Percentiles rank a stretch among this genome's conserved stretches.
phyloP scores from a whole-genome alignment of 2,113 vertebrate species.

The Ploceus nigricollis region DNA sequence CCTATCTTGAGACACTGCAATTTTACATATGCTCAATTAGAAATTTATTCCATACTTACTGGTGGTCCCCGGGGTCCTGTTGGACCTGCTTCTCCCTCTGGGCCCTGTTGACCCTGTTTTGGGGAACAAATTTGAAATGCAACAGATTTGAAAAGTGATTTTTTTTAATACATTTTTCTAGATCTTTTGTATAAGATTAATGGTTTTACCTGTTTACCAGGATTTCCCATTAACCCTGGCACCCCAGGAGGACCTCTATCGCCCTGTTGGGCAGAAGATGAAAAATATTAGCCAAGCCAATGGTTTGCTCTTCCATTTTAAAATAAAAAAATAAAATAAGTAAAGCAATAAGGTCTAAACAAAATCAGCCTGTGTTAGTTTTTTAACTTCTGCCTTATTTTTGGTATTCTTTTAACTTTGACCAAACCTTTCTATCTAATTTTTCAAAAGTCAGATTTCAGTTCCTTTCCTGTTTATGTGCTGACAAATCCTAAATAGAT shows the following conservation, averaged over 20 bases:
- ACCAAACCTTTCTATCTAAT: background rate
- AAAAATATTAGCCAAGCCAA: background rate
- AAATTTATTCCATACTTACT: slow-evolving; percentile 75
- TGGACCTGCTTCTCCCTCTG: slow-evolving; percentile 85
- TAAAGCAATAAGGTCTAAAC: background rate
- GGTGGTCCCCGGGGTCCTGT: slow-evolving; percentile 83
- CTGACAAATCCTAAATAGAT: background rate
- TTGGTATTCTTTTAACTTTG: background rate
- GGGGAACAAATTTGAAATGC: background rate
- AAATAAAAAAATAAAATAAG: background rate
- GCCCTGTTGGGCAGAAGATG: slow-evolving; percentile 75
- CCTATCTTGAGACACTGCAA: background rate
- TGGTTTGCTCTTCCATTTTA: background rate
- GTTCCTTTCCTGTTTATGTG: background rate
- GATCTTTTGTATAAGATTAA: background rate
- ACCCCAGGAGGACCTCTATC: slow-evolving; percentile 79
- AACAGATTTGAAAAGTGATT: background rate
- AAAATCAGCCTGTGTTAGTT: background rate
- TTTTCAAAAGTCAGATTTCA: background rate
- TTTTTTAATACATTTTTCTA: background rate
- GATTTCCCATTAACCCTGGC: slow-evolving; percentile 86
- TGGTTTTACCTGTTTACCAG: slow-evolving; percentile 86
- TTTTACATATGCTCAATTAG: background rate
- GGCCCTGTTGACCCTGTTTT: slow-evolving; percentile 87
- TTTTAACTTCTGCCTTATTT: background rate